A percentile compares a stretch with the other conserved stretches of the same genome.
Evolutionary conservation across 2,888 invertebrate genomes (phyloP).

Genomic region (Bombylius major): DNA sequence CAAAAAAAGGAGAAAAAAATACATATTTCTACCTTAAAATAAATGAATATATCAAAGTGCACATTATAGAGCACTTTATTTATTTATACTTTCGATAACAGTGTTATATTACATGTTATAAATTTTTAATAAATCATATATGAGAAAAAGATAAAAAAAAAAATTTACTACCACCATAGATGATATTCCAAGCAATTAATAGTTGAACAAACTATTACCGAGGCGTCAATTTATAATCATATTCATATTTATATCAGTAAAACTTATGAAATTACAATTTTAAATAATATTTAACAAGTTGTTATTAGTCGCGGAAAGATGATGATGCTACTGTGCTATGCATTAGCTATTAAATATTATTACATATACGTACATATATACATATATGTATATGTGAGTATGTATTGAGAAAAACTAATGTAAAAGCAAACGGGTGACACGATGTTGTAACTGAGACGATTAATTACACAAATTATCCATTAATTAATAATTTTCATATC

Average conservation of each 20-base stretch:
- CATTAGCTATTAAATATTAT: too few species aligned
- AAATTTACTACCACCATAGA: background rate
- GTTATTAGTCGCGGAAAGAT: background rate
- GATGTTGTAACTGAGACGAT: slow-evolving; percentile 8
- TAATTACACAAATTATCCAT: slow-evolving; percentile 16
- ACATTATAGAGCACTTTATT: too few species aligned
- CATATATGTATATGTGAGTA: background rate
- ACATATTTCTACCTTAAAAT: too few species aligned
- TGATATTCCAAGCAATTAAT: background rate
- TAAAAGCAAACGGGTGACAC: background rate
- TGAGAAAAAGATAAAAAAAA: too few species aligned
- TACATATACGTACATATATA: background rate
- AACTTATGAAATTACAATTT: background rate
- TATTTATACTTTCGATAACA: too few species aligned
- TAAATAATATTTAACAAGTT: background rate
- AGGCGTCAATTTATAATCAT: background rate
- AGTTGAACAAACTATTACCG: background rate
- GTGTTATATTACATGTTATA: too few species aligned
- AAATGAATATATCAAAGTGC: too few species aligned
- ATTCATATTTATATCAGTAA: background rate
- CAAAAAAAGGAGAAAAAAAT: too few species aligned
- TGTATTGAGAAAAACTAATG: background rate
- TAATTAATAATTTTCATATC: slow-evolving; percentile 16
- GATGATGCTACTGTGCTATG: background rate
- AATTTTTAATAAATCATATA: too few species aligned